Base-by-base conservation (phyloP, 1,140 invertebrate species). In the Babylonia areolata region DNA sequence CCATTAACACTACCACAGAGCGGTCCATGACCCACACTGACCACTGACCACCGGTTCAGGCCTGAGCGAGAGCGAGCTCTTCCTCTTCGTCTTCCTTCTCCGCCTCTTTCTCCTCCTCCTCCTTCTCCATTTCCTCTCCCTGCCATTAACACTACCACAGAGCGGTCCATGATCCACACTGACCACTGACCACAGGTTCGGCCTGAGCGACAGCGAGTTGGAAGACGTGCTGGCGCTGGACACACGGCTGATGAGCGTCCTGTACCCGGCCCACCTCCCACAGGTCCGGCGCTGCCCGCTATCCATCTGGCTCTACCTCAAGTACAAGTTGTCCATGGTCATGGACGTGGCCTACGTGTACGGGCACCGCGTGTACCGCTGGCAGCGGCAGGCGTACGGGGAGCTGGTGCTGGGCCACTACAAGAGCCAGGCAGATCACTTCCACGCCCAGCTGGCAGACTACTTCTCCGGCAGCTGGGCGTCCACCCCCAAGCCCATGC, bases 401-500 rank as follows among this genome's bases (percentile, higher is more conserved):
- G 12, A 17, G 15, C 35, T 35, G 37, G 37, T 84, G 17, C 35
- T 23, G 2, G 2, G 0, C 20, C 23, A 40, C 28, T 75, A 84
- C 37, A 31, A 23, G 0, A 11, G 15, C 37, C 73, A 28, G 12
- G 2, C 46, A 9, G 64, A 64, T 1, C 28, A n/a, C 20, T 9
- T 86, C 12, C 86, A 89, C 64, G 35, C 39, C 5, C 54, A 51
- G 79, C 75, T 88, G 37, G 87, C 92, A 94, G 79, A 92, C 95
- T 95, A 95, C 35, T 88, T 88, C 51, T 46, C 35, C 23, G 86
- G 86, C 15, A 69, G 40, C 9, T 87, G 83, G 95, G 85, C 94
- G 94, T 87, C 96, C 95, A 84, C 96, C 95, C 82, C 82, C 69
- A 39, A 83, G 85, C 75, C 84, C 84, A 87, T 86, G 89, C 86